Conservation (phyloP, 2,888 invertebrate species). For the Heteromurus nitidus region DNA sequence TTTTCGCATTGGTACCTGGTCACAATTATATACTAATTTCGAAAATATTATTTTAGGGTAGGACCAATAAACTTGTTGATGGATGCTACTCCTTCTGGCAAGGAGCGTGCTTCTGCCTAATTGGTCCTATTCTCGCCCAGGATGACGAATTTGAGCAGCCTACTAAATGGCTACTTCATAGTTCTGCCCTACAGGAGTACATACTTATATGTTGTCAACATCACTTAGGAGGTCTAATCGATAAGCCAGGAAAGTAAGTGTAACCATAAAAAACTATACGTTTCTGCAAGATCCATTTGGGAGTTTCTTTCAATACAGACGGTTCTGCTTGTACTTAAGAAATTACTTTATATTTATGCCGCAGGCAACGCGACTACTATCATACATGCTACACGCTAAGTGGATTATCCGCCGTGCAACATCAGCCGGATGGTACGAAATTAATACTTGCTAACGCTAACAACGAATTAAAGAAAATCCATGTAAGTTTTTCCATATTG, state of each 20-base stretch:
- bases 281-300: too few relatives aligned
- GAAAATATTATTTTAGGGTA: slow-evolving; percentile 81
- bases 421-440: slow-evolving; percentile 77
- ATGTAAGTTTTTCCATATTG: slow-evolving; percentile 71
- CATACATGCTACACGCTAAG: slow-evolving; percentile 98
- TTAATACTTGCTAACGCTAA: slow-evolving; percentile 62
- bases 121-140: slow-evolving; percentile 75
- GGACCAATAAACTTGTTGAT: slow-evolving; percentile 98
- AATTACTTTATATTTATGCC: too few relatives aligned
- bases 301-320: too few relatives aligned
- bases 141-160: neutral
- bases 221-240: slow-evolving; percentile 90
- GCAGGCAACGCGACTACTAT: slow-evolving; percentile 90
- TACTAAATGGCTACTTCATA: slow-evolving; percentile 85
- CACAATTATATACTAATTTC: neutral
- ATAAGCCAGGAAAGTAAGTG: slow-evolving; percentile 95
- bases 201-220: slow-evolving; percentile 94
- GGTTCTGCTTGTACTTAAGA: too few relatives aligned
- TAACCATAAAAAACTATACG: too few relatives aligned
- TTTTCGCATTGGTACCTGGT: neutral
- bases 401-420: slow-evolving; percentile 95
- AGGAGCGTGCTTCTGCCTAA: slow-evolving; percentile 91
- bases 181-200: slow-evolving; percentile 94
- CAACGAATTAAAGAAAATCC: slow-evolving; percentile 73
- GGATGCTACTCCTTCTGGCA: slow-evolving; percentile 99